These are phyloP conservation scores for Zosterops pallidus DNA, from an alignment of 2,113 vertebrate genomes.

Conservation along the genomic window DNA sequence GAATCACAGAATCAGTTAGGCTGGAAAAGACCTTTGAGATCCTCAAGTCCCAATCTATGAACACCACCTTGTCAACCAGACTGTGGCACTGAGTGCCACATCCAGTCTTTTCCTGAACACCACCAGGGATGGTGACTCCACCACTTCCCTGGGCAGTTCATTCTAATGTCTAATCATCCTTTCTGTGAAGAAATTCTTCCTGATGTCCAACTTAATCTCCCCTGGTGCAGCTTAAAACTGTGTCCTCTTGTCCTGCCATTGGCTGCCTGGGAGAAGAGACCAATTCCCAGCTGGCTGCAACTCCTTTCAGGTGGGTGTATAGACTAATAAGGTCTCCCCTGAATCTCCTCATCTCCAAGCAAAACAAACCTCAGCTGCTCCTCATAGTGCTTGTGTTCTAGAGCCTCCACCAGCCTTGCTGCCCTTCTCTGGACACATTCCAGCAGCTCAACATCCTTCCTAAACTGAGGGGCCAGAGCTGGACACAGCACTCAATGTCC, in stretches of 20 bases:
- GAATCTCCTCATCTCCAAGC: fast-evolving
- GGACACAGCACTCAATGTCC: not conserved
- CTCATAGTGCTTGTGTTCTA: not conserved
- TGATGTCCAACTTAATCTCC: not conserved
- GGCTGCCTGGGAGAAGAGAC: not conserved
- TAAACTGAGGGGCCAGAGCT: fast-evolving
- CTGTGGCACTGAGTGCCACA: not conserved
- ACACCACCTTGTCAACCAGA: not conserved
- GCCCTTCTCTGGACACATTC: not conserved
- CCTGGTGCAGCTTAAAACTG: not conserved
- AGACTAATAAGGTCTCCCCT: not conserved
- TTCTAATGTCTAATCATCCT: not conserved
- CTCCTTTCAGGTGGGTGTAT: not conserved
- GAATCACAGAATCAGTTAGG: not conserved
- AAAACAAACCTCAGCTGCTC: not conserved
- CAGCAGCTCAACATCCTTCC: not conserved
- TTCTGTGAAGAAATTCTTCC: not conserved
- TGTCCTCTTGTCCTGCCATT: not conserved
- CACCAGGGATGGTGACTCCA: not conserved
- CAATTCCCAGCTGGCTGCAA: not conserved
- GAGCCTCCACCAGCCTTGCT: not conserved
- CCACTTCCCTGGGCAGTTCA: not conserved
- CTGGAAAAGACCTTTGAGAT: not conserved
- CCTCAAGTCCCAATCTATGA: not conserved
- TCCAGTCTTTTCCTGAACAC: not conserved